Base-by-base conservation (phyloP, 2,888 invertebrate genomes). In the Volucella bombylans region DNA sequence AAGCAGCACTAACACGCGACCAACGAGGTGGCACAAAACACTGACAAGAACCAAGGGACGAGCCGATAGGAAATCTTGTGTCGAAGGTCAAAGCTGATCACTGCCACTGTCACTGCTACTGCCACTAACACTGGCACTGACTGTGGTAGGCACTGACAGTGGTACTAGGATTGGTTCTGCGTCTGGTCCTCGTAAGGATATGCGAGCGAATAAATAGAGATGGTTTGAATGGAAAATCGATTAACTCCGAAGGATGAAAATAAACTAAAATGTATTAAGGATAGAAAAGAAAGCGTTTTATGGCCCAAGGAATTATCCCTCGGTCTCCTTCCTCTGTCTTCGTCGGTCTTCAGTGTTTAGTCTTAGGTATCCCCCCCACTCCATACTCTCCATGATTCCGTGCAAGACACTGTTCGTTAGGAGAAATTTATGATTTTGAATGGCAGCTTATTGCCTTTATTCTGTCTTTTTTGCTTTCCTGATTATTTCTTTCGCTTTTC, bases 181-280 rank as follows among this genome's bases (percentile, higher is more conserved):
- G 4, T 31, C 6, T 31, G 31, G 31, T 31, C 6, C 31, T 31
- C 31, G 31, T 6, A 31, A 23, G 23, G 23, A 23, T 4, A 23
- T 23, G 23, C 23, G 23, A 23, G 3, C 49, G 15, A 69, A 43
- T 61, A 62, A 55, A 65, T 74, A 45, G 59, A 55, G 71, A 68
- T 79, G 83, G 59, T 55, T 79, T 74, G 69, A 74, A 83, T 83
- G 83, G 80, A 80, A 83, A 83, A 83, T 83, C 83, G 83, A 83
- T 83, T 74, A 83, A 79, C 83, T 83, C 65, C 65, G 65, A 65
- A 67, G 69, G 73, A 69, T 62, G 65, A 69, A 74, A 74, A 74
- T 69, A 74, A 69, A 83, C 80, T 80, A 59, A 83, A 83, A 74
- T 71, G 74, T 74, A 74, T 83, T 74, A 55, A 80, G 80, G 61